Base-by-base conservation (phyloP, 2,888 invertebrate species). In the Achlya flavicornis region DNA sequence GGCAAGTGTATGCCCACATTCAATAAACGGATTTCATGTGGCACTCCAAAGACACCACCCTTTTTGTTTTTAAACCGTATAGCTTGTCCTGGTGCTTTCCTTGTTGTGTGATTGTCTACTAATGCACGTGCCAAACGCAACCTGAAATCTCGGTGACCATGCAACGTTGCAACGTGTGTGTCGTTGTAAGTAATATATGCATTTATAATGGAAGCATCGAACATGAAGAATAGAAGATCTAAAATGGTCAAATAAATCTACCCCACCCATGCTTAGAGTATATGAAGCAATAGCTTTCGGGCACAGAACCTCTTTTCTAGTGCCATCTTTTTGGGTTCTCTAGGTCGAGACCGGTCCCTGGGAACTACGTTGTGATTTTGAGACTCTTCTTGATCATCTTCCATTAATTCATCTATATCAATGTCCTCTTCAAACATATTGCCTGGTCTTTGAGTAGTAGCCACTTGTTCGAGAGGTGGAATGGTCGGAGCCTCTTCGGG, bases 281-380 rank as follows among this genome's bases (percentile, higher is more conserved):
- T 66, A 64, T 19, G 57, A 60, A 16, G 66, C 63, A 33, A 66
- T 66, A 16, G 66, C 63, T 62, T 57, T 60, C 10, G 66, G 66
- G 46, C 59, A 62, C 12, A 62, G 62, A 16, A 62, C 62, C 14
- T 66, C 62, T 43, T 33, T n/a, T 33, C 38, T 66, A n/a, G 66
- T 46, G 14, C 66, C 66, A 60, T 66, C 57, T 32, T 62, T 63
- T 62, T 66, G 63, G 12, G 66, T 63, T 63, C 14, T 66, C 71
- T 65, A 65, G 69, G 70, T 62, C 64, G 66, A 65, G 65, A 66
- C 11, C 65, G 69, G 59, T 69, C 65, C 46, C 66, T 69, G 64
- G 11, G 64, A 33, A 64, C 67, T 62, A 59, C 62, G 48, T 64
- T 67, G 61, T 63, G 43, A 64, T 33, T 58, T 62, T 67, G 62